Conservation (phyloP, 2,888 invertebrate genomes). For the Petrolisthes cinctipes region DNA sequence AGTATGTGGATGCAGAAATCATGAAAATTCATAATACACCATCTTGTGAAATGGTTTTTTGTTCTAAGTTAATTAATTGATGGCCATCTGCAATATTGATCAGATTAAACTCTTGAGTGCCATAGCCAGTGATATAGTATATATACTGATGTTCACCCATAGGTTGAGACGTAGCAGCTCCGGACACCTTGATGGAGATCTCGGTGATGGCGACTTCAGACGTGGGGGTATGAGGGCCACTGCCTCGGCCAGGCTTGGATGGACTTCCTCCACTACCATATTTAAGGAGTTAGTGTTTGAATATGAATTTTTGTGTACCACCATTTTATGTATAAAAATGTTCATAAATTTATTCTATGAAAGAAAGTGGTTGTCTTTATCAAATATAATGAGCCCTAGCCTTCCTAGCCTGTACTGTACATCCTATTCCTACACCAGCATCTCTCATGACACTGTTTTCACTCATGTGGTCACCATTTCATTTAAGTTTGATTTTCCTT, state of each 20-base stretch:
- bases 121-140: neutral
- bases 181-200: conserved; percentile 69
- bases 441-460: no score
- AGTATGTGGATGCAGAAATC: no score
- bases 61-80: no score
- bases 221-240: conserved; percentile 80
- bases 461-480: no score
- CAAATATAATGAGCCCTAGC: no score
- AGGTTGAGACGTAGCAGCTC: conserved; percentile 69
- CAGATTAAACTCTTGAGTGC: neutral
- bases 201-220: conserved; percentile 75
- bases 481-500: no score
- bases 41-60: no score
- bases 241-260: conserved; percentile 79
- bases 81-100: no score
- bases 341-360: neutral
- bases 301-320: no score
- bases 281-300: conserved; percentile 52
- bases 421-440: no score
- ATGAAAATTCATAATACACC: no score
- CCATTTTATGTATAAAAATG: neutral
- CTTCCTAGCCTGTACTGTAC: no score
- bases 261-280: conserved; percentile 52
- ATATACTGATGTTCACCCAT: neutral
- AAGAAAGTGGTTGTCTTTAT: neutral